These are phyloP conservation scores for Drosophila bocqueti DNA, from an alignment of 1,140 invertebrate genomes.

Conservation along the genomic window DNA sequence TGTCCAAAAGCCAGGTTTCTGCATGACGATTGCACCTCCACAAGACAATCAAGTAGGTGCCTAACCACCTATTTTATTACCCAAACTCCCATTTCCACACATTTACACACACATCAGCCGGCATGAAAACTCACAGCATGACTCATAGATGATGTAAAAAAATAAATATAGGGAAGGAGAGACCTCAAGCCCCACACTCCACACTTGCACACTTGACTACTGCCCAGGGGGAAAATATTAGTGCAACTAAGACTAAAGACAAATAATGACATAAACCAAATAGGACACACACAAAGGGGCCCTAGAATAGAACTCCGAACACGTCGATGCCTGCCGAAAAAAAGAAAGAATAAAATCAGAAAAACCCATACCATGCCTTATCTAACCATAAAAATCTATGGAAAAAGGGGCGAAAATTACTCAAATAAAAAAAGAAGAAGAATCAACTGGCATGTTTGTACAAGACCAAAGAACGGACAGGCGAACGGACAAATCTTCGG, in stretches of 20 bases:
- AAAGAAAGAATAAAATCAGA: slow-evolving; percentile 54
- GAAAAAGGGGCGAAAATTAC: slow-evolving; percentile 77
- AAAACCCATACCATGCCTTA: slow-evolving; percentile 44
- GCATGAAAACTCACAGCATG: slow-evolving; percentile 54
- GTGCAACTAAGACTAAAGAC: slow-evolving; percentile 76
- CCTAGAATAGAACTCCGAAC: slow-evolving; percentile 19
- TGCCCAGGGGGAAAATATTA: slow-evolving; percentile 73
- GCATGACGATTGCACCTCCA: slow-evolving; percentile 24
- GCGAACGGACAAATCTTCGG: slow-evolving; percentile 41
- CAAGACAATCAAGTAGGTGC: slow-evolving; percentile 47
- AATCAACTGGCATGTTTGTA: slow-evolving; percentile 72
- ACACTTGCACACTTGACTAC: slow-evolving; percentile 58
- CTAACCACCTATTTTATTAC: slow-evolving; percentile 46
- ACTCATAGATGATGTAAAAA: slow-evolving; percentile 54
- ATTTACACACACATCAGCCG: slow-evolving; percentile 49
- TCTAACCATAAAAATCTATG: slow-evolving; percentile 69
- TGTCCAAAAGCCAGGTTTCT: slow-evolving; percentile 8
- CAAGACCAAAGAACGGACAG: slow-evolving; percentile 43
- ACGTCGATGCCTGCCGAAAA: slow-evolving; percentile 53
- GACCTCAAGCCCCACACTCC: slow-evolving; percentile 15
- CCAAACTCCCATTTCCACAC: slow-evolving; percentile 64
- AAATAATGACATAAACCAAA: slow-evolving; percentile 78
- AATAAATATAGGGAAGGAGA: neutral
- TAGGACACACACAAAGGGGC: slow-evolving; percentile 33
- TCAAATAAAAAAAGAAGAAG: slow-evolving; percentile 62